These are phyloP conservation scores for Chlorodrepanis virens DNA, from an alignment of 2,113 vertebrate genomes.

Conservation along the genomic window DNA sequence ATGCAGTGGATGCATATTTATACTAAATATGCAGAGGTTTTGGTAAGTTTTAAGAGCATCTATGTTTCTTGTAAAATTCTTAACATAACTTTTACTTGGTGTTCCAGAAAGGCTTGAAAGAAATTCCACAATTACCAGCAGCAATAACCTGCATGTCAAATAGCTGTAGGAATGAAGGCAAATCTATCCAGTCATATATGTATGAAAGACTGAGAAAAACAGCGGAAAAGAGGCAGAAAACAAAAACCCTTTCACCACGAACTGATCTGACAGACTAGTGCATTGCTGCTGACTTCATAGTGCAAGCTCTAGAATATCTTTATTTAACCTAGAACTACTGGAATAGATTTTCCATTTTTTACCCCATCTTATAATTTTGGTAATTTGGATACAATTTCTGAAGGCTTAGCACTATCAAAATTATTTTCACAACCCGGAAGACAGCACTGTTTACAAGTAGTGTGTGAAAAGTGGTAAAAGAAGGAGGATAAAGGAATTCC, in stretches of 20 bases:
- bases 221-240: not conserved
- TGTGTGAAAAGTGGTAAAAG: not conserved
- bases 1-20: not conserved
- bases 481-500: not conserved
- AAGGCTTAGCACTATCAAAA: not conserved
- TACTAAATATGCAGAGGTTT: not conserved
- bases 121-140: not conserved
- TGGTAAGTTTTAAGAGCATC: not conserved
- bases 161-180: not conserved
- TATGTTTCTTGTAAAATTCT: not conserved
- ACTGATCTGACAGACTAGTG: not conserved
- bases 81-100: not conserved
- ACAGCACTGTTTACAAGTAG: not conserved
- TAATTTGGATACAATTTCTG: not conserved
- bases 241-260: not conserved
- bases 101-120: not conserved
- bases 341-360: not conserved
- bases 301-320: not conserved
- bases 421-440: not conserved
- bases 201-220: not conserved
- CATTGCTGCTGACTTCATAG: not conserved
- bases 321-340: not conserved
- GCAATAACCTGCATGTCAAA: not conserved
- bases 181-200: not conserved
- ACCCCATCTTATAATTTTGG: not conserved